phyloP scores from a whole-genome alignment of 2,113 vertebrate genomes.

The Cryptomyrus ogoouensis region DNA sequence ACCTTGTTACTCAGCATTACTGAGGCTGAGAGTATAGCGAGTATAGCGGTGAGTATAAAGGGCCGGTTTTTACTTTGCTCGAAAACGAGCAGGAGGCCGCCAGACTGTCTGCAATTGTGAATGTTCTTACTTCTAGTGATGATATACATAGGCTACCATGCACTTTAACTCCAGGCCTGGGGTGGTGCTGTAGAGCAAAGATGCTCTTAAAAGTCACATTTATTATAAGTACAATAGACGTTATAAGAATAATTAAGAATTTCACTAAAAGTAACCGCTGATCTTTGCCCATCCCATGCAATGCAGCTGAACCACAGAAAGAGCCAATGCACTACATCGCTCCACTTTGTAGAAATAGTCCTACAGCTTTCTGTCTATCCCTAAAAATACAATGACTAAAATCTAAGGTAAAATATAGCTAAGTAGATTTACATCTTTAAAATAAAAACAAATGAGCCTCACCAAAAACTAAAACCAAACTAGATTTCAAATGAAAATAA shows the following conservation, averaged over 20 bases:
- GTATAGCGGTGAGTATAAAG: background rate
- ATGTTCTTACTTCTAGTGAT: background rate
- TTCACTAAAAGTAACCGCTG: background rate
- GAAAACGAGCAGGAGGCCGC: background rate
- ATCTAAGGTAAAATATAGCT: background rate
- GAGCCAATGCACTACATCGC: background rate
- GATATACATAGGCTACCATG: background rate
- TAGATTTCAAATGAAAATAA: background rate
- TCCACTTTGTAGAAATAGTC: background rate
- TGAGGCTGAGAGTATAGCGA: background rate
- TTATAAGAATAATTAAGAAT: background rate
- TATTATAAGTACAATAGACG: background rate
- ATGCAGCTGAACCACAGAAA: background rate
- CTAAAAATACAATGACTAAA: background rate
- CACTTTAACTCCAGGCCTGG: background rate
- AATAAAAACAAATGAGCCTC: background rate
- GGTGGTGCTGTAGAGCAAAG: background rate
- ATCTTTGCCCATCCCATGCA: background rate
- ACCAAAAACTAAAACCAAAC: background rate
- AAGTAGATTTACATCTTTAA: background rate
- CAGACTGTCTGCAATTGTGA: background rate
- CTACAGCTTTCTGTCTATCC: background rate
- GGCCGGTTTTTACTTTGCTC: background rate
- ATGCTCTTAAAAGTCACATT: background rate
- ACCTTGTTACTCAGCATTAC: background rate